A percentile compares a stretch with the other conserved stretches of the same genome.
Conservation (phyloP, 2,797 vertebrate species). For the Poecilia wingei region DNA sequence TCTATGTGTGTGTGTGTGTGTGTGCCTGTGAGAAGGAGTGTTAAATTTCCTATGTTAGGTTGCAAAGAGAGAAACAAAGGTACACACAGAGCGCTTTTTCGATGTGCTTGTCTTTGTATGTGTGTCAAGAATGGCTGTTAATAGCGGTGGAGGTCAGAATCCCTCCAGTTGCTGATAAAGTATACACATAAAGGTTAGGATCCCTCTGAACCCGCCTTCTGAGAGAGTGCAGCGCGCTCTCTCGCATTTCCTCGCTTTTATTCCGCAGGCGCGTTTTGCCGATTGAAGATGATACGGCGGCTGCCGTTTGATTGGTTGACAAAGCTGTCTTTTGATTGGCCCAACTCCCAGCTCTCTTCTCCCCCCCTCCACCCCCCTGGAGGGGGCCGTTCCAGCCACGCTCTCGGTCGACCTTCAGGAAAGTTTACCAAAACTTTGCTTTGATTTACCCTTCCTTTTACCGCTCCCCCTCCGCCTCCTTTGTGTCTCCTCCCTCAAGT, state of each 20-base stretch:
- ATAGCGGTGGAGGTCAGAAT: conserved; percentile 85
- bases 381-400: conserved; percentile 69
- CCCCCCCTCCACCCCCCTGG: conserved; percentile 19
- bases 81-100: conserved; percentile 50
- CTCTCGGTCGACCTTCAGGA: conserved; percentile 80
- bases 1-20: conserved; percentile 45
- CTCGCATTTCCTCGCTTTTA: conserved; percentile 55
- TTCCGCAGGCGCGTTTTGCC: conserved; percentile 49
- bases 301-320: conserved; percentile 79
- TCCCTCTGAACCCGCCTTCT: conserved; percentile 64
- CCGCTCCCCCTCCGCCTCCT: conserved; percentile 39
- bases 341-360: background rate
- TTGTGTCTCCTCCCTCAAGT: conserved; percentile 58
- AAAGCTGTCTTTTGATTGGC: conserved; percentile 78
- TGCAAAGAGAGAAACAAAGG: conserved; percentile 46
- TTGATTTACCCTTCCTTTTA: conserved; percentile 62
- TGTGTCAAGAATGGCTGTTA: conserved; percentile 59
- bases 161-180: conserved; percentile 78
- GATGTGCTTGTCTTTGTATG: conserved; percentile 44
- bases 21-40: conserved; percentile 43
- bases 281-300: conserved; percentile 77
- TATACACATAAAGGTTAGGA: conserved; percentile 76
- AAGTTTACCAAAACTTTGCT: conserved; percentile 79
- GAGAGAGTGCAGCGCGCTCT: conserved; percentile 40
- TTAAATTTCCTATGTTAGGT: conserved; percentile 41